Evolutionary conservation across 1,140 invertebrate genomes (phyloP).

Genomic region (Papilio glaucus): DNA sequence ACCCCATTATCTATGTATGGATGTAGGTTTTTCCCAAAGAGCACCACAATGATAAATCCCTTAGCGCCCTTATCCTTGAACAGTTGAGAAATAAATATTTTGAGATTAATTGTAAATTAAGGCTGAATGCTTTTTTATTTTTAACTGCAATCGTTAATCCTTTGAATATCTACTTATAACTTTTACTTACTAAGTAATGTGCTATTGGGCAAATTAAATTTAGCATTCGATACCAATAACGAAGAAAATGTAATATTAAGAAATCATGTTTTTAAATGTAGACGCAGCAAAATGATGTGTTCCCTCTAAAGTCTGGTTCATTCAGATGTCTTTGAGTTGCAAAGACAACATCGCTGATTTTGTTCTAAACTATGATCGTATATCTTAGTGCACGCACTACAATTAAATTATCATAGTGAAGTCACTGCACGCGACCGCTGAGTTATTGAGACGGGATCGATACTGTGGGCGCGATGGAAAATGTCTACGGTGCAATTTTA

Average conservation of each 20-base stretch:
- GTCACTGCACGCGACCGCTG: constrained; percentile 65
- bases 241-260: neutral
- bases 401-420: constrained; percentile 77
- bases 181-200: too few relatives aligned
- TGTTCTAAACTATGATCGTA: constrained; percentile 49
- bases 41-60: too few relatives aligned
- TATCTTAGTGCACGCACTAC: constrained; percentile 63
- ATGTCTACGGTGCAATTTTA: constrained; percentile 9
- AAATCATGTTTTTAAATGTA: neutral
- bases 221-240: neutral
- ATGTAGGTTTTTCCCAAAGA: too few relatives aligned
- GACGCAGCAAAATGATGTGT: neutral
- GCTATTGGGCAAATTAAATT: too few relatives aligned
- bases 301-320: neutral
- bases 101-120: too few relatives aligned
- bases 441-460: constrained; percentile 58
- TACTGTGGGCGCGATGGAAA: neutral
- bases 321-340: constrained; percentile 9
- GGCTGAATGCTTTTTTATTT: too few relatives aligned
- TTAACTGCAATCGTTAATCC: too few relatives aligned
- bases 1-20: too few relatives aligned
- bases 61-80: too few relatives aligned
- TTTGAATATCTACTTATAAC: too few relatives aligned
- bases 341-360: constrained; percentile 37
- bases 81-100: too few relatives aligned